phyloP scores from a whole-genome alignment of 1,140 invertebrate species.

The Drosophila guanche region DNA sequence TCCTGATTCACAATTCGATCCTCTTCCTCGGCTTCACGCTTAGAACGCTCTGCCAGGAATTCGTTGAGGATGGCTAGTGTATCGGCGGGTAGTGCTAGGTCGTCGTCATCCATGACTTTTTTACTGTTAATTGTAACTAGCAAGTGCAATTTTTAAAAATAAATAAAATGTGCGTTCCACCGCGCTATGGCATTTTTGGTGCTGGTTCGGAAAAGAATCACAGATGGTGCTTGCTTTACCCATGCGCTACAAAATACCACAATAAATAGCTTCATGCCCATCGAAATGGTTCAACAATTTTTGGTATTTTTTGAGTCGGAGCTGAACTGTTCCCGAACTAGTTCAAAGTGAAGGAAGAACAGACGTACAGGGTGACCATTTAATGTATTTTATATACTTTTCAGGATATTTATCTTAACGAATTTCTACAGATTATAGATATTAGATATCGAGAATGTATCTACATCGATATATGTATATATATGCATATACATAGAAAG shows the following conservation, averaged over 20 bases:
- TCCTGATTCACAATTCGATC: constrained; percentile 84
- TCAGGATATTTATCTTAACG: too few species aligned
- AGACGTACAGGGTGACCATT: constrained; percentile 1
- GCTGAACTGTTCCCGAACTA: too few species aligned
- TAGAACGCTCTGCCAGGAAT: constrained; percentile 90
- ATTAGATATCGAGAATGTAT: too few species aligned
- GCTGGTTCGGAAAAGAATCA: not conserved
- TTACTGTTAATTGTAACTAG: not conserved
- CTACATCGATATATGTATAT: too few species aligned
- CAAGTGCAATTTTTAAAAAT: not conserved
- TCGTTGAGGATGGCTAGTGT: constrained; percentile 91
- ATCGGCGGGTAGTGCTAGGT: constrained; percentile 88
- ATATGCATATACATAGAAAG: too few species aligned
- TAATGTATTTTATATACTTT: not conserved
- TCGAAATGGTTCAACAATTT: constrained; percentile 12
- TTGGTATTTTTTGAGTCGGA: not conserved
- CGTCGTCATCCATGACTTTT: constrained; percentile 86
- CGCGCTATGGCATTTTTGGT: too few species aligned
- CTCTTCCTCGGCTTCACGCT: constrained; percentile 85
- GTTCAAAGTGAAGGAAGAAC: not conserved
- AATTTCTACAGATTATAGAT: too few species aligned
- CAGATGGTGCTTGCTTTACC: not conserved
- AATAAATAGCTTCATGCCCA: not conserved
- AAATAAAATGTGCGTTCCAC: constrained; percentile 35
- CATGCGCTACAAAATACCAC: too few species aligned